Evolutionary conservation across 1,140 invertebrate genomes (phyloP).

Genomic region (Solenopsis fugax): DNA sequence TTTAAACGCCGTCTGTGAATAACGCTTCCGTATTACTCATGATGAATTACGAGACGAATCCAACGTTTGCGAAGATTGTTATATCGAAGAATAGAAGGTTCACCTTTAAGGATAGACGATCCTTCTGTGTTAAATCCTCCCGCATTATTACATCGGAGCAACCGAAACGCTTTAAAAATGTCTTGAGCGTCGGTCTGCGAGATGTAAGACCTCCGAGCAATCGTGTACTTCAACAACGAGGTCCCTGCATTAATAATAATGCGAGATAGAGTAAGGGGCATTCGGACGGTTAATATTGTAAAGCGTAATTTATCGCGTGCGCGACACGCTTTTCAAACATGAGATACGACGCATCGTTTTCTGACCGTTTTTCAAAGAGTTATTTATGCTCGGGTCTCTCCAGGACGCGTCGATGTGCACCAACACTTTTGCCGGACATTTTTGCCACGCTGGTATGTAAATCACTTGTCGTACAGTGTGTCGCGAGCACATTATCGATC

Average conservation of each 20-base stretch:
- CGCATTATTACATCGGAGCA: conserved; percentile 29
- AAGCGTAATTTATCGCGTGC: conserved; percentile 53
- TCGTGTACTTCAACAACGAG: conserved; percentile 47
- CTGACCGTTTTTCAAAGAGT: conserved; percentile 47
- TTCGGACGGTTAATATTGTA: conserved; percentile 45
- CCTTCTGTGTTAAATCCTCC: conserved; percentile 24
- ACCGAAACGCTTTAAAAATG: conserved; percentile 50
- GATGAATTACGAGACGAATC: conserved; percentile 26
- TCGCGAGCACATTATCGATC: conserved; percentile 52
- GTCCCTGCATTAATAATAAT: conserved; percentile 46
- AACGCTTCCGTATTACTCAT: conserved; percentile 2
- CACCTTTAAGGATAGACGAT: conserved; percentile 37
- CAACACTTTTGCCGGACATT: conserved; percentile 28
- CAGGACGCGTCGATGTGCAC: conserved; percentile 42
- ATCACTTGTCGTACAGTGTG: conserved; percentile 49
- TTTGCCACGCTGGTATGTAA: conserved; percentile 46
- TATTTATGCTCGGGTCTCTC: conserved; percentile 44
- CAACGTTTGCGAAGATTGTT: conserved; percentile 4
- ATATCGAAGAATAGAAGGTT: conserved; percentile 44
- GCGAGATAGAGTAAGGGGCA: conserved; percentile 10
- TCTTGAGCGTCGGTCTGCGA: not conserved
- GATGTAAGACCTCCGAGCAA: conserved; percentile 9
- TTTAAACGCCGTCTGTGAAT: conserved; percentile 25
- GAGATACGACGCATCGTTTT: conserved; percentile 55
- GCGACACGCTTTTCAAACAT: conserved; percentile 55